Evolutionary conservation across 2,797 vertebrate species (phyloP).

Genomic region (Tauraco hartlaubi): DNA sequence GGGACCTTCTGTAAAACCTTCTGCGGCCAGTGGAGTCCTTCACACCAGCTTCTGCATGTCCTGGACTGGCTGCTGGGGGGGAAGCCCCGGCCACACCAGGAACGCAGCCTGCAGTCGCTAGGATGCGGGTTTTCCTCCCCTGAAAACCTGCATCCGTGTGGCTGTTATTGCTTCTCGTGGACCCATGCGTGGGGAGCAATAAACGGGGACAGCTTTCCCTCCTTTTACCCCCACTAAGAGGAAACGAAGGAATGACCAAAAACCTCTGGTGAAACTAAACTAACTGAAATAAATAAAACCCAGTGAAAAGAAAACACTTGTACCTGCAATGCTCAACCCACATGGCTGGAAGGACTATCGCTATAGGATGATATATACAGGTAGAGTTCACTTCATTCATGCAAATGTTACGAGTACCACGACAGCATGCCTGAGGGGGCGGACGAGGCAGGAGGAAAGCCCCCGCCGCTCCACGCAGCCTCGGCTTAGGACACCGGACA

Average conservation of each 20-base stretch:
- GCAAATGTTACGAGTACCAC: conserved; percentile 96
- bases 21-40: not conserved
- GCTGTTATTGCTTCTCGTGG: conserved; percentile 73
- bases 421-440: conserved; percentile 92
- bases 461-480: not conserved
- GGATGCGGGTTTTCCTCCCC: not conserved
- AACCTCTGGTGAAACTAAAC: not conserved
- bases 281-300: conserved; percentile 66
- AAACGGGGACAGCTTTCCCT: conserved; percentile 55
- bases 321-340: conserved; percentile 76
- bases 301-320: conserved; percentile 69
- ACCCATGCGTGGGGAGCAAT: not conserved
- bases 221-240: not conserved
- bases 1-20: not conserved
- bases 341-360: conserved; percentile 67
- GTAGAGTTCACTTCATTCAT: conserved; percentile 90
- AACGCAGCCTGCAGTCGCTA: not conserved
- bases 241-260: not conserved
- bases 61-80: not conserved
- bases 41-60: not conserved
- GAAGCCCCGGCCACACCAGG: accelerated
- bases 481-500: conserved; percentile 18
- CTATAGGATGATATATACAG: conserved; percentile 91
- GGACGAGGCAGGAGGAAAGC: conserved; percentile 73
- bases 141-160: not conserved